These are phyloP conservation scores for Clitarchus hookeri DNA, from an alignment of 2,888 invertebrate genomes.

Conservation along the genomic window DNA sequence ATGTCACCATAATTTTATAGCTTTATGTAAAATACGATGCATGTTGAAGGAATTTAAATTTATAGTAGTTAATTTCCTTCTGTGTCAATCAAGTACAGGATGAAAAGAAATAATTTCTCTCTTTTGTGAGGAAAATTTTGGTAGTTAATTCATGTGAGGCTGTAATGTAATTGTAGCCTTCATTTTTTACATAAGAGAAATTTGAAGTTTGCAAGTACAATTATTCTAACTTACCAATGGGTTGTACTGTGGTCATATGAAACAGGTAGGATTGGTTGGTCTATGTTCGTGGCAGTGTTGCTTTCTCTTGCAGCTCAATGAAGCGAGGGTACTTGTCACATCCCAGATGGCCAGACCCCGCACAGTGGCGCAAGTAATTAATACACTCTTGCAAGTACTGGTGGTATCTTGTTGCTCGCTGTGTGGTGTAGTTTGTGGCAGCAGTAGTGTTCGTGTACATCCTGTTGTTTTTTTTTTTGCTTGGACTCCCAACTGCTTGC, in stretches of 20 bases:
- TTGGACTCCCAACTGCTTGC: neutral
- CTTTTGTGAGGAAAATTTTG: no score
- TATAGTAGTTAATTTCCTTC: no score
- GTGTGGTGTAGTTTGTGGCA: conserved; percentile 1
- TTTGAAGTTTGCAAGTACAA: no score
- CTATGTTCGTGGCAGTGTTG: conserved; percentile 10
- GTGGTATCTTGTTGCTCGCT: conserved; percentile 20
- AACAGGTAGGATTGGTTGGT: neutral
- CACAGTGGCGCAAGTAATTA: conserved; percentile 25
- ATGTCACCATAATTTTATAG: no score
- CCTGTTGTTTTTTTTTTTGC: neutral
- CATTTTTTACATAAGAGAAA: no score
- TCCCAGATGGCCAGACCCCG: conserved; percentile 23
- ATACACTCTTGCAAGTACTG: conserved; percentile 23
- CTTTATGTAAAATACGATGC: no score
- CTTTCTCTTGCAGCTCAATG: conserved; percentile 22
- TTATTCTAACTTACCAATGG: neutral
- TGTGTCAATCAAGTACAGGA: no score
- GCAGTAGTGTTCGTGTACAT: neutral
- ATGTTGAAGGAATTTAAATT: no score
- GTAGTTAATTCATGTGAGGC: no score
- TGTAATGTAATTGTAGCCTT: no score
- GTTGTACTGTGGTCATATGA: neutral
- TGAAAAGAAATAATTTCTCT: no score
- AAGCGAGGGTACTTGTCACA: conserved; percentile 19